phyloP scores from a whole-genome alignment of 2,113 vertebrate genomes.

The Morone chrysops region DNA sequence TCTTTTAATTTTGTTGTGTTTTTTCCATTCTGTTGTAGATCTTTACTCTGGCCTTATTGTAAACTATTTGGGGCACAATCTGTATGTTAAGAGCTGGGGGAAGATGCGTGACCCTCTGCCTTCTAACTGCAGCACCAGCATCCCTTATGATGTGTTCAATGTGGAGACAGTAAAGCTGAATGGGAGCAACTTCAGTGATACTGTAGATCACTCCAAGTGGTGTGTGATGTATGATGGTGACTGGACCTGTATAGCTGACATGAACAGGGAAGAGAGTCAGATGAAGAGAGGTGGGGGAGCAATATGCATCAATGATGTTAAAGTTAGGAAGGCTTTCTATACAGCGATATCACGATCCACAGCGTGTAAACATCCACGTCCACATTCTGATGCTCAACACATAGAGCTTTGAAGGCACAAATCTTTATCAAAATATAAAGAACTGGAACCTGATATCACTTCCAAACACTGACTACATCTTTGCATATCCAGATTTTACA shows the following conservation, averaged over 20 bases:
- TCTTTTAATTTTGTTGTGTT: not conserved
- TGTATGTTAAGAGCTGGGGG: slow-evolving; percentile 73
- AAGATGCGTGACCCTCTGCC: not conserved
- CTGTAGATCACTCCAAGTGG: slow-evolving; percentile 77
- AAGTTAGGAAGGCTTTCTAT: slow-evolving; percentile 30
- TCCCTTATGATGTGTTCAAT: slow-evolving; percentile 60
- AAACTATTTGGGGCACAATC: not conserved
- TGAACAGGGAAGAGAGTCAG: slow-evolving; percentile 72
- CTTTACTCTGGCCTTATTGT: slow-evolving; percentile 71
- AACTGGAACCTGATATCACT: not conserved
- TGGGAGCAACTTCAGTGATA: not conserved
- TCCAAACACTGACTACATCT: not conserved
- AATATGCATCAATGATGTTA: slow-evolving; percentile 45
- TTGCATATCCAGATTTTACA: not conserved
- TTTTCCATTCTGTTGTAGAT: slow-evolving; percentile 44
- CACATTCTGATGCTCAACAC: not conserved
- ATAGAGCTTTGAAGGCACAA: slow-evolving; percentile 26
- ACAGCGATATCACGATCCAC: accelerated
- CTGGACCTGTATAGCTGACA: slow-evolving; percentile 70
- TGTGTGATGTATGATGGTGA: slow-evolving; percentile 18
- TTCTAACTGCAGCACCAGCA: slow-evolving; percentile 45
- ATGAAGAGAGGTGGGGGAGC: slow-evolving; percentile 72
- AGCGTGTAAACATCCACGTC: not conserved
- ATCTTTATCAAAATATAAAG: not conserved
- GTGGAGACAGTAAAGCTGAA: not conserved